These are phyloP conservation scores for Bombus consobrinus DNA, from an alignment of 1,140 invertebrate species.

Conservation along the genomic window DNA sequence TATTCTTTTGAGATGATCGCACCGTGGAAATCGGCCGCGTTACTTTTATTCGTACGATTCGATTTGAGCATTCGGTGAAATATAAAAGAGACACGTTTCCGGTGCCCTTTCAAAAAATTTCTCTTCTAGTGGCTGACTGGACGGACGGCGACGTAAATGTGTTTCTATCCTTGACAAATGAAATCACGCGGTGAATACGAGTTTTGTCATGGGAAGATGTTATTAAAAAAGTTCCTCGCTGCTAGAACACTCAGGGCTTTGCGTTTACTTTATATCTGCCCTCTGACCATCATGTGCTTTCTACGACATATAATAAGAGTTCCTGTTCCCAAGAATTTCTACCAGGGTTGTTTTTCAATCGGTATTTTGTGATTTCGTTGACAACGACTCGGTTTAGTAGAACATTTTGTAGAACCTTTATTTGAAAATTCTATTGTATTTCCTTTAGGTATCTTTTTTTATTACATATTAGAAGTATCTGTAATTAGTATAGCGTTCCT, in stretches of 20 bases:
- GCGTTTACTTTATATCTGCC: neutral
- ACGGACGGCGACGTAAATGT: neutral
- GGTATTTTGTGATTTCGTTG: neutral
- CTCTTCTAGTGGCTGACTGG: conserved; percentile 50
- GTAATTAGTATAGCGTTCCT: too few species aligned
- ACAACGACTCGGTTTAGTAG: neutral
- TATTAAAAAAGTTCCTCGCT: conserved; percentile 46
- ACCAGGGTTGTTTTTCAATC: neutral
- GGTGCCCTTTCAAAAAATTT: conserved; percentile 56
- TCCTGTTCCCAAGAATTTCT: neutral
- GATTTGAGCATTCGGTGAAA: conserved; percentile 36
- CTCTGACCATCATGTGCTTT: conserved; percentile 2
- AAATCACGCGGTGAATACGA: neutral
- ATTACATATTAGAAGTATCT: neutral
- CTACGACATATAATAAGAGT: neutral
- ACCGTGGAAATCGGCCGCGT: conserved; percentile 17
- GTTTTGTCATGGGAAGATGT: neutral
- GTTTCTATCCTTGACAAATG: neutral
- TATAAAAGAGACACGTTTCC: conserved; percentile 54
- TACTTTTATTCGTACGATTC: conserved; percentile 46
- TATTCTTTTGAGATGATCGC: neutral
- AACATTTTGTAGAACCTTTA: neutral
- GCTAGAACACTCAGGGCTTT: neutral
- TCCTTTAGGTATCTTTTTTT: neutral
- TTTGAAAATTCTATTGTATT: neutral